phyloP scores from a whole-genome alignment of 1,140 invertebrate genomes.

The Lordiphosa stackelbergi region DNA sequence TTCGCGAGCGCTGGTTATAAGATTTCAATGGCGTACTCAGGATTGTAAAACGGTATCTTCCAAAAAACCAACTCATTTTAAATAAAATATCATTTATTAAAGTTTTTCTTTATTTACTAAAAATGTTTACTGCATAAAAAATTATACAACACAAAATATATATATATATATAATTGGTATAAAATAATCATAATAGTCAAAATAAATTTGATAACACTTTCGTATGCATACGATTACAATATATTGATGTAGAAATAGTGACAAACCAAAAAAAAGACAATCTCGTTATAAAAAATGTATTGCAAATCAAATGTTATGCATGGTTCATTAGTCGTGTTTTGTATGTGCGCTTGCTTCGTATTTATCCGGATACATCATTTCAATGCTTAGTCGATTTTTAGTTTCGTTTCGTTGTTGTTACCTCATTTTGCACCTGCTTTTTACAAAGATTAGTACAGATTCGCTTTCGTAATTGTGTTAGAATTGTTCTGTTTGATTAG shows the following conservation, averaged over 20 bases:
- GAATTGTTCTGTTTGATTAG: slow-evolving; percentile 37
- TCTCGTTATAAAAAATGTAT: slow-evolving; percentile 25
- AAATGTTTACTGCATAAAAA: slow-evolving; percentile 69
- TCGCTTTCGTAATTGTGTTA: slow-evolving; percentile 67
- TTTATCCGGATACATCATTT: slow-evolving; percentile 64
- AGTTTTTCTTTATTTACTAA: slow-evolving; percentile 61
- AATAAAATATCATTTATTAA: background rate
- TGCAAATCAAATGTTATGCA: slow-evolving; percentile 27
- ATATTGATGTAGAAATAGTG: slow-evolving; percentile 53
- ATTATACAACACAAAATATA: slow-evolving; percentile 73
- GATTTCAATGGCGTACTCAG: no score
- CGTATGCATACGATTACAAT: slow-evolving; percentile 63
- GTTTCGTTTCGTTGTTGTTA: slow-evolving; percentile 73
- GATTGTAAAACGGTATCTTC: no score
- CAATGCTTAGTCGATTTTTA: slow-evolving; percentile 49
- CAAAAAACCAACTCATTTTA: no score
- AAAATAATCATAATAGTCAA: slow-evolving; percentile 63
- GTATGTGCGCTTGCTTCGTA: slow-evolving; percentile 59
- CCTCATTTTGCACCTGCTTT: slow-evolving; percentile 47
- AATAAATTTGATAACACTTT: slow-evolving; percentile 57
- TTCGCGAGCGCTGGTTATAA: no score
- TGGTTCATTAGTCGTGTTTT: slow-evolving; percentile 56
- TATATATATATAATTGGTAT: slow-evolving; percentile 37
- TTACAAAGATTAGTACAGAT: slow-evolving; percentile 56
- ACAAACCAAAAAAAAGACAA: slow-evolving; percentile 42